These are phyloP conservation scores for Auanema freiburgensis DNA, from an alignment of 2,888 invertebrate species.

Conservation along the genomic window DNA sequence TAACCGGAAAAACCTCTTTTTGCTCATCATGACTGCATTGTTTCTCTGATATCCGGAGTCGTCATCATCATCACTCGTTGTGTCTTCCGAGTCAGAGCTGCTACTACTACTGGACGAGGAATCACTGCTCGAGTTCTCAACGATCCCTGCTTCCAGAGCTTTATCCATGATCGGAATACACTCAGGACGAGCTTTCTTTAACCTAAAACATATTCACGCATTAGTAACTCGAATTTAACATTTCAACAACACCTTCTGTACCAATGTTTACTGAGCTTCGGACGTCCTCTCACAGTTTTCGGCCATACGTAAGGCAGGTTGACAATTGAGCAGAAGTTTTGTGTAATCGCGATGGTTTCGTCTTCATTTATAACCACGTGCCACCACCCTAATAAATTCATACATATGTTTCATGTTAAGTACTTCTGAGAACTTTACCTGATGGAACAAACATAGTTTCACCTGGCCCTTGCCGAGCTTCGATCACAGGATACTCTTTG, in stretches of 20 bases:
- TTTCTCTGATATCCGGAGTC: not conserved
- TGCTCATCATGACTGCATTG: no score
- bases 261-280: constrained; percentile 93
- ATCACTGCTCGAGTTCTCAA: constrained; percentile 28
- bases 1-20: no score
- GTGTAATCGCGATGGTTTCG: constrained; percentile 93
- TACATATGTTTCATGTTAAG: not conserved
- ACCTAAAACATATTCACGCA: constrained; percentile 23
- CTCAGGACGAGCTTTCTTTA: constrained; percentile 41
- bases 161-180: constrained; percentile 32
- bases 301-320: constrained; percentile 83
- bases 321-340: constrained; percentile 88
- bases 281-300: constrained; percentile 79
- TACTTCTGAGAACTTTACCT: constrained; percentile 23
- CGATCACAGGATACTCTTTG: constrained; percentile 58
- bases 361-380: constrained; percentile 97
- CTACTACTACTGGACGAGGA: constrained; percentile 34
- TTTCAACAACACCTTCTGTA: constrained; percentile 25
- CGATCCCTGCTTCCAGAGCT: constrained; percentile 12
- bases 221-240: not conserved
- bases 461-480: constrained; percentile 55
- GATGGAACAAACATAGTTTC: constrained; percentile 61
- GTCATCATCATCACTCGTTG: constrained; percentile 15
- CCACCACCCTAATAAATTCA: constrained; percentile 86
- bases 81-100: constrained; percentile 26